Evolutionary conservation across 2,797 vertebrate species (phyloP).

Genomic region (Rhabdomys pumilio): DNA sequence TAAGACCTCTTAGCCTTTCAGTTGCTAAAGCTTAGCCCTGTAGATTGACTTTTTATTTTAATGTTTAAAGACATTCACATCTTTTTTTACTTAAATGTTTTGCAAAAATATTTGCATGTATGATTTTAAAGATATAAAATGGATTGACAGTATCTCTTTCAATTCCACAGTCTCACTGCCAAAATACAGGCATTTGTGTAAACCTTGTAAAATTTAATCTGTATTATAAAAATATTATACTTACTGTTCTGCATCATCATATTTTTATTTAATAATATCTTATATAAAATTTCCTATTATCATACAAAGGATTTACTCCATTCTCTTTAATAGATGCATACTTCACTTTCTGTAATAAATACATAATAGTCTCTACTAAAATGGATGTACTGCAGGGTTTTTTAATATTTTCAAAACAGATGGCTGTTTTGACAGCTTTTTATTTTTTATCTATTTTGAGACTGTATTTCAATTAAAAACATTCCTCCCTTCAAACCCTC

Average conservation of each 20-base stretch:
- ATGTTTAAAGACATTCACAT: not conserved
- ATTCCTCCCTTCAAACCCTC: not conserved
- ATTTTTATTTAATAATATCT: not conserved
- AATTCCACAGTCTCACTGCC: not conserved
- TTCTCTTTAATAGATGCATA: not conserved
- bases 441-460: not conserved
- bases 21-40: not conserved
- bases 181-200: not conserved
- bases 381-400: not conserved
- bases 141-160: not conserved
- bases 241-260: not conserved
- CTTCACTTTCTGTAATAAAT: not conserved
- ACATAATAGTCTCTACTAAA: not conserved
- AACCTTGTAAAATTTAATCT: not conserved
- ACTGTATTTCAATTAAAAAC: not conserved
- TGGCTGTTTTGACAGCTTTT: not conserved
- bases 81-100: not conserved
- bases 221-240: not conserved
- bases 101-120: constrained; percentile 15
- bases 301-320: not conserved
- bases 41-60: constrained; percentile 8
- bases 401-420: not conserved
- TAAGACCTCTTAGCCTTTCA: not conserved
- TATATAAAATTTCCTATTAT: not conserved
- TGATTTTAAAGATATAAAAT: not conserved